phyloP scores from a whole-genome alignment of 1,140 invertebrate species.

The Leptinotarsa texana region DNA sequence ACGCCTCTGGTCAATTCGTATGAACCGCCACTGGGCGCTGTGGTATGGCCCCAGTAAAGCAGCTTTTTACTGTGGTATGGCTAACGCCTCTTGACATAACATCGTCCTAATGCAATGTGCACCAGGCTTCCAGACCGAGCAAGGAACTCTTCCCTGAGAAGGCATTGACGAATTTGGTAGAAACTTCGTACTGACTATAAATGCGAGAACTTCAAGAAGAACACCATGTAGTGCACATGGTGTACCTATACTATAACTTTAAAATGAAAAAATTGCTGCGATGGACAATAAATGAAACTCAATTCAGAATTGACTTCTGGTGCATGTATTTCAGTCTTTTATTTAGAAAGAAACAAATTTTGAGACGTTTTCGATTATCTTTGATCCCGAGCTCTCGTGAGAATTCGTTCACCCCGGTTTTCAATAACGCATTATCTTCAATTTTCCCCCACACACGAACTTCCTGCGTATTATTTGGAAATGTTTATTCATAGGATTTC shows the following conservation, averaged over 20 bases:
- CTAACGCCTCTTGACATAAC: no score
- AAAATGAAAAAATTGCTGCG: background rate
- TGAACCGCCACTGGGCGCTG: no score
- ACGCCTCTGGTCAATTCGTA: no score
- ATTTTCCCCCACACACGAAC: background rate
- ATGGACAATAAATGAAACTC: background rate
- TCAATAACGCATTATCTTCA: background rate
- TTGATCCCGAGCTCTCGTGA: background rate
- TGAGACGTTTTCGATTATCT: background rate
- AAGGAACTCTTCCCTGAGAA: no score
- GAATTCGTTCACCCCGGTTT: background rate
- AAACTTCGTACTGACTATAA: no score
- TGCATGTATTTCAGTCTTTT: background rate
- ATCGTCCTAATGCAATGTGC: no score
- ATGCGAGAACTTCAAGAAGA: no score
- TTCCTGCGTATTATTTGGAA: background rate
- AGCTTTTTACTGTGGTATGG: no score
- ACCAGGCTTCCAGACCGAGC: no score
- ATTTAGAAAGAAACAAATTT: background rate
- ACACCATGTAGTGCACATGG: no score
- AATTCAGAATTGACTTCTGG: background rate
- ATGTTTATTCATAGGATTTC: background rate
- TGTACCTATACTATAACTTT: background rate
- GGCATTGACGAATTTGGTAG: no score
- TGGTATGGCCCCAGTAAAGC: no score